Conservation (phyloP, 1,140 invertebrate genomes). For the Trachelipus rathkii region DNA sequence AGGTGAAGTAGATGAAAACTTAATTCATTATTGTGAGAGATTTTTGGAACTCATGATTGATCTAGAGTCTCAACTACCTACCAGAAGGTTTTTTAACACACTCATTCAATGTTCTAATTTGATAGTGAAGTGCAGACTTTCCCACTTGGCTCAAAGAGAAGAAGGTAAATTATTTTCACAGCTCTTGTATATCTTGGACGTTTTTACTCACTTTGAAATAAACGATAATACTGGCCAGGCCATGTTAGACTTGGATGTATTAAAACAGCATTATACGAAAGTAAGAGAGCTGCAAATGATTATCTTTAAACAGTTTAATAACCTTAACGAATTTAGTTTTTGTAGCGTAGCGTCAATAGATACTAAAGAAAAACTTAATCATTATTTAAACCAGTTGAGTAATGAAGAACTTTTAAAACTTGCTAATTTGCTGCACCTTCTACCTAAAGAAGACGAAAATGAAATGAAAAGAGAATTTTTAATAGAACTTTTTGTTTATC, state of each 20-base stretch:
- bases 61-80: slow-evolving; percentile 88
- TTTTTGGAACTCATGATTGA: slow-evolving; percentile 96
- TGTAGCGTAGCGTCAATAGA: slow-evolving; percentile 93
- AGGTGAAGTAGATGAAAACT: slow-evolving; percentile 26
- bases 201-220: slow-evolving; percentile 96
- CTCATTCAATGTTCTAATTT: slow-evolving; percentile 92
- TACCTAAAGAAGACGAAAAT: slow-evolving; percentile 59
- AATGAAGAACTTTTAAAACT: slow-evolving; percentile 76
- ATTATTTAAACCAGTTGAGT: slow-evolving; percentile 75
- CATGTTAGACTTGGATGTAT: slow-evolving; percentile 88
- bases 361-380: slow-evolving; percentile 73
- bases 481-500: slow-evolving; percentile 71
- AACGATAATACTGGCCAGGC: slow-evolving; percentile 94
- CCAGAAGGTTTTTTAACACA: slow-evolving; percentile 92
- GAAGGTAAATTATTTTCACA: slow-evolving; percentile 89
- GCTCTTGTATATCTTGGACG: slow-evolving; percentile 91
- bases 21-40: slow-evolving; percentile 61
- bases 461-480: slow-evolving; percentile 73
- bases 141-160: slow-evolving; percentile 64
- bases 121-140: slow-evolving; percentile 81
- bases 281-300: slow-evolving; percentile 87
- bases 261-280: slow-evolving; percentile 82
- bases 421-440: slow-evolving; percentile 76
- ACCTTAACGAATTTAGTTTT: slow-evolving; percentile 79
- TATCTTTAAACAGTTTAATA: slow-evolving; percentile 85